phyloP scores from a whole-genome alignment of 35 echinoderm and acorn worm species.

The Eucidaris tribuloides region DNA sequence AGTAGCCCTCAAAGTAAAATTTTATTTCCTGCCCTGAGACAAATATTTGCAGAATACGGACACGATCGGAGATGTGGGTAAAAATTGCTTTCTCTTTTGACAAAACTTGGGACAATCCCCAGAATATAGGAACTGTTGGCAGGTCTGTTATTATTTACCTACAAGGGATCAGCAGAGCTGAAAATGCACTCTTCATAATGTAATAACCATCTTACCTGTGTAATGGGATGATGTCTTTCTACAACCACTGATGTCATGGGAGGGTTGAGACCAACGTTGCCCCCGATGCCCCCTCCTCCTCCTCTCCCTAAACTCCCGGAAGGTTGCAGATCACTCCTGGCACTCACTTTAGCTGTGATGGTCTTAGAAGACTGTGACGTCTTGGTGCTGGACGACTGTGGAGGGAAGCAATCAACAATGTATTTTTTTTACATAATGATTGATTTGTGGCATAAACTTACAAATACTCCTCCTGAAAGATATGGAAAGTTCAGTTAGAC shows the following conservation, averaged over 20 bases:
- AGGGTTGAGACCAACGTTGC: slow-evolving; percentile 64
- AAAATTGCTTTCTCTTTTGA: neutral
- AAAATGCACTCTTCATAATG: too few species aligned
- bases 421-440: too few species aligned
- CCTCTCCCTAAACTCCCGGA: neutral
- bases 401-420: too few species aligned
- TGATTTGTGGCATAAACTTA: too few species aligned
- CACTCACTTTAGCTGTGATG: slow-evolving; percentile 51
- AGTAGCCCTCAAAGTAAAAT: too few species aligned
- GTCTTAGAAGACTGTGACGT: slow-evolving; percentile 35
- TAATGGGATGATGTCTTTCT: slow-evolving; percentile 90
- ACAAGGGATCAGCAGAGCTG: neutral
- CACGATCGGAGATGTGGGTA: neutral
- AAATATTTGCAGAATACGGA: neutral
- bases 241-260: slow-evolving; percentile 94
- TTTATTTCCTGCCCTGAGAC: neutral
- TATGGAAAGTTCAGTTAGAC: too few species aligned
- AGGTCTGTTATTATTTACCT: neutral
- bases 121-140: neutral
- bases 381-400: neutral
- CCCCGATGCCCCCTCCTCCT: neutral
- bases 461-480: too few species aligned
- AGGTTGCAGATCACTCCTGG: slow-evolving; percentile 15
- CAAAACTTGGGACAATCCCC: neutral
- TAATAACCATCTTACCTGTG: slow-evolving; percentile 44